Evolutionary conservation across 2,888 invertebrate genomes (phyloP), one percentile per base, ranked within the genome.

Genomic region (Abrostola triplasia): DNA sequence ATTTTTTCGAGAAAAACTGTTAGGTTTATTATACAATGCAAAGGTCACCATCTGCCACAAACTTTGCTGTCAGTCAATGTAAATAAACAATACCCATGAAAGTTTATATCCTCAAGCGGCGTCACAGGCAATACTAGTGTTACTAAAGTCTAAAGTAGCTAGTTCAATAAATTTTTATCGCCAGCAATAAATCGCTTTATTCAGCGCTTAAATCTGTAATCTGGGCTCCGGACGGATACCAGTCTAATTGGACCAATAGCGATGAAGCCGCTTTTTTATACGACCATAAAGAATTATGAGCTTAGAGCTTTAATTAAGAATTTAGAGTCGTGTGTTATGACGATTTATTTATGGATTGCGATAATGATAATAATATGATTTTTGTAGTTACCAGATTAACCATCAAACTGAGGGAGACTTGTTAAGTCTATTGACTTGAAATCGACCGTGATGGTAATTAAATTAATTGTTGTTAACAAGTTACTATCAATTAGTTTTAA

Each of bases 161-260:
- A 24, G 35, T 47, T 24, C 13, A 37, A 38, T 12, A 50, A 44
- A 24, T 53, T 59, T 65, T 64, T 75, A 71, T 64, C 59, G 41
- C 36, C 58, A 52, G 64, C 49, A 74, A 71, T 75, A 71, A 71
- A 75, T 64, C 56, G 52, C 58, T 71, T 71, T 47, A 47, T 24
- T 70, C 55, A 70, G 52, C 65, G 41, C 64, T 71, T 56, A 49
- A 55, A 70, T 7, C 50, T 13, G 56, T 73, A 73, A 73, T 73
- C 59, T 59, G 59, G 51, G 47, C 24, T 7, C 6, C 76, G 56
- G 11, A 82, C 82, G 76, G 80, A 83, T 84, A 73, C 74, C 67
- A 64, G 73, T 78, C 73, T 81, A 77, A 80, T 84, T 78, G 77
- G 63, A 59, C 72, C 68, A 70, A 67, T 77, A 65, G 51, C 59